Percentiles rank a stretch among this genome's conserved stretches.
These are phyloP conservation scores for Champsocephalus esox DNA, from an alignment of 2,797 vertebrate species.

Conservation along the genomic window DNA sequence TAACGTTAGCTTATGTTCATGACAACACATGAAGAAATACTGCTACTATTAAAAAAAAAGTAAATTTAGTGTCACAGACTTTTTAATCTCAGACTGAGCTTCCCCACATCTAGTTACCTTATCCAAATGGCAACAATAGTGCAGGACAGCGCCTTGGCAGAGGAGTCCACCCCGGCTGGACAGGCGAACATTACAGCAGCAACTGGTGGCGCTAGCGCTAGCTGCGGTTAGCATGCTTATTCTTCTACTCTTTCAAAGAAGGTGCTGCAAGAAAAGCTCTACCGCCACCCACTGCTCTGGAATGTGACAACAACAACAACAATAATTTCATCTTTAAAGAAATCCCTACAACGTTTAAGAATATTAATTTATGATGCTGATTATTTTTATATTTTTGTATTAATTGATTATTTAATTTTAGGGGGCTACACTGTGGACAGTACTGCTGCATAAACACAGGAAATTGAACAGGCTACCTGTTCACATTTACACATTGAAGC, in stretches of 20 bases:
- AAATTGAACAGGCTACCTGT: background rate
- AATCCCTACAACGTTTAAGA: too few relatives aligned
- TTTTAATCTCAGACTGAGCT: background rate
- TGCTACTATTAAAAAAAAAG: background rate
- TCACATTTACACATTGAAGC: background rate
- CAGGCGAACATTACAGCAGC: conserved; percentile 14
- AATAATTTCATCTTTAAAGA: background rate
- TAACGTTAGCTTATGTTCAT: background rate
- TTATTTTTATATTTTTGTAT: background rate
- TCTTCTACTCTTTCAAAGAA: background rate
- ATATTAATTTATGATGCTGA: background rate
- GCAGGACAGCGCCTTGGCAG: conserved; percentile 10
- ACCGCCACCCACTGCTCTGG: conserved; percentile 32
- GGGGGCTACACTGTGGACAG: background rate
- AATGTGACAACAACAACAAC: background rate
- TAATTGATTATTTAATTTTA: background rate
- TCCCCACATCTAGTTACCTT: conserved; percentile 55
- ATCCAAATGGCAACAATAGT: conserved; percentile 20
- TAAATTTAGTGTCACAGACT: background rate
- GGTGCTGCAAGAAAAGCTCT: background rate
- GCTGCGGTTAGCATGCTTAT: conserved; percentile 30
- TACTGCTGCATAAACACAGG: too few relatives aligned
- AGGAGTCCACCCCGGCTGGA: background rate
- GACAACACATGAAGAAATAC: background rate
- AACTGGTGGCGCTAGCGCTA: background rate